Percentiles rank a stretch among this genome's conserved stretches.
Conservation (phyloP, 2,888 invertebrate species). For the Eremobia ochroleuca region DNA sequence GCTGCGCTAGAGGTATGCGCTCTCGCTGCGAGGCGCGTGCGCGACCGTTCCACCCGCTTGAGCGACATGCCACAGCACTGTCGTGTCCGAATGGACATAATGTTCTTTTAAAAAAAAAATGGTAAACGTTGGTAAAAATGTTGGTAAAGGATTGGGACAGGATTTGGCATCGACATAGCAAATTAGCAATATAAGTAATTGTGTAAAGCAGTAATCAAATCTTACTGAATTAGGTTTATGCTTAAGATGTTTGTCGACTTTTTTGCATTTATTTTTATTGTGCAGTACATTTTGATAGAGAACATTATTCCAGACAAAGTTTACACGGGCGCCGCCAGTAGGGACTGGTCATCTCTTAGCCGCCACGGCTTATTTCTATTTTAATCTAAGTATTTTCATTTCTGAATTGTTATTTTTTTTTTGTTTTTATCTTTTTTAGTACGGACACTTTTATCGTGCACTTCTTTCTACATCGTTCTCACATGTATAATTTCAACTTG, state of each 20-base stretch:
- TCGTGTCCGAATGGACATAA: neutral
- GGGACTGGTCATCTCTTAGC: no score
- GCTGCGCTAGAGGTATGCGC: slow-evolving; percentile 23
- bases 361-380: no score
- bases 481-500: no score
- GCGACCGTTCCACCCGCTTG: neutral
- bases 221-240: neutral
- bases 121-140: no score
- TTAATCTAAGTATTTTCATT: no score
- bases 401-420: no score
- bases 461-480: no score
- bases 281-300: neutral
- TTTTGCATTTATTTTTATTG: neutral
- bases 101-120: no score
- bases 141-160: slow-evolving; percentile 3
- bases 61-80: neutral
- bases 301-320: neutral
- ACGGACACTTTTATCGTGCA: no score
- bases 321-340: no score
- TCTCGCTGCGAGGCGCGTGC: slow-evolving; percentile 9
- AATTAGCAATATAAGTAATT: neutral
- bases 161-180: neutral
- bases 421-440: no score
- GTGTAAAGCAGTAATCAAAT: neutral
- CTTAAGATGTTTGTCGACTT: neutral